These are phyloP conservation scores for Pristionchus entomophagus DNA, from an alignment of 2,888 invertebrate genomes.

Conservation along the genomic window DNA sequence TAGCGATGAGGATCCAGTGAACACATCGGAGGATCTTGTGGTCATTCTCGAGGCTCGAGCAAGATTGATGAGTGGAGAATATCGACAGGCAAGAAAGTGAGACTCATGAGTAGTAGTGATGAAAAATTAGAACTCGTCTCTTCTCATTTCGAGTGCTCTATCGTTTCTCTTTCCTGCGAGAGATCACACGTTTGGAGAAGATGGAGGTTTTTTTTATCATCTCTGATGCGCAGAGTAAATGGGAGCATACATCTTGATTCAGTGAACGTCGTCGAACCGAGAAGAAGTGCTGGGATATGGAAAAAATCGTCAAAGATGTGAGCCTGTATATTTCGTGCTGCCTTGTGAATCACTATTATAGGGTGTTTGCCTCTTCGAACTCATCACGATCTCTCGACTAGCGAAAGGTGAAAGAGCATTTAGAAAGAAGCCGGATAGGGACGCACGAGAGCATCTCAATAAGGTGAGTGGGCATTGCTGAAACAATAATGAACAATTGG, in stretches of 20 bases:
- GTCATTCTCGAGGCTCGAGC: not conserved
- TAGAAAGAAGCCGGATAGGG: not conserved
- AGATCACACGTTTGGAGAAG: no score
- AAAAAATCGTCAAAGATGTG: not conserved
- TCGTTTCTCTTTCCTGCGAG: no score
- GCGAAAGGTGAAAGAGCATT: not conserved
- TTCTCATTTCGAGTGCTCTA: no score
- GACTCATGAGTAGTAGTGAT: no score
- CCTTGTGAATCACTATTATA: not conserved
- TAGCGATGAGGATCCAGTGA: not conserved
- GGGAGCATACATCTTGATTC: not conserved
- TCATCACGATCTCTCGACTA: not conserved
- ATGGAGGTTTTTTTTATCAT: no score
- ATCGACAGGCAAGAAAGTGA: not conserved
- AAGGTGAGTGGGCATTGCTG: not conserved
- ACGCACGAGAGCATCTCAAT: not conserved
- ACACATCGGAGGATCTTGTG: not conserved
- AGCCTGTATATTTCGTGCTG: not conserved
- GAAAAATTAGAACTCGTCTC: no score
- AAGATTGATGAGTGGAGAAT: not conserved
- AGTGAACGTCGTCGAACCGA: not conserved
- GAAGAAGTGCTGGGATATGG: not conserved
- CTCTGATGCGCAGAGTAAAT: not conserved
- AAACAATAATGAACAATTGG: conserved; percentile 52
- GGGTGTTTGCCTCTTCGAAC: not conserved